Conservation (phyloP, 1,140 invertebrate genomes). For the Theocolax elegans region DNA sequence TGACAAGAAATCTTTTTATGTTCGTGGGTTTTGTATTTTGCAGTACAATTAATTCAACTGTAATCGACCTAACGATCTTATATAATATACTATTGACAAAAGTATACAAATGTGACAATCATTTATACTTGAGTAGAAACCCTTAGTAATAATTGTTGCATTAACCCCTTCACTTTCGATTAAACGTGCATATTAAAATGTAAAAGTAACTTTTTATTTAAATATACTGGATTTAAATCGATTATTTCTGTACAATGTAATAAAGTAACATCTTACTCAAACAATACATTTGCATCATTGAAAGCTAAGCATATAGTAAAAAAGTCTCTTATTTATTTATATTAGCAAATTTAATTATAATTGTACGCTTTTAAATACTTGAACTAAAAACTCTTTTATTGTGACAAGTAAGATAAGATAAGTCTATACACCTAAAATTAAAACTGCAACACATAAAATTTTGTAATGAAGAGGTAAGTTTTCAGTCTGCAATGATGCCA, state of each 20-base stretch:
- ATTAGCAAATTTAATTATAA: too few species aligned
- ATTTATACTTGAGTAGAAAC: slow-evolving; percentile 16
- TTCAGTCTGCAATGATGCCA: slow-evolving; percentile 22
- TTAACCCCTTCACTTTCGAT: slow-evolving; percentile 28
- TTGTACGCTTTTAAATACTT: too few species aligned
- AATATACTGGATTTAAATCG: slow-evolving; percentile 27
- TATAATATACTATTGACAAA: slow-evolving; percentile 46
- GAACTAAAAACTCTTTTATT: too few species aligned
- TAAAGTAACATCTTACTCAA: slow-evolving; percentile 5
- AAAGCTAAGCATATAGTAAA: too few species aligned
- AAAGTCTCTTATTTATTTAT: too few species aligned
- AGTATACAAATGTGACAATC: slow-evolving; percentile 28
- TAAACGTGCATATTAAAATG: not conserved
- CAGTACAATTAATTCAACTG: slow-evolving; percentile 44
- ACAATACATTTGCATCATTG: too few species aligned
- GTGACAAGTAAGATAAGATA: too few species aligned
- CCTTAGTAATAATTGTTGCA: slow-evolving; percentile 13
- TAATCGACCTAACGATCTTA: slow-evolving; percentile 44
- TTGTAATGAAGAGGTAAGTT: too few species aligned
- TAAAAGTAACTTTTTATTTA: slow-evolving; percentile 9
- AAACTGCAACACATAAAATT: too few species aligned
- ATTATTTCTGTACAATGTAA: slow-evolving; percentile 26
- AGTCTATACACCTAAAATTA: too few species aligned
- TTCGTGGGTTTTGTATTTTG: slow-evolving; percentile 41
- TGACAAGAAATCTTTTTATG: slow-evolving; percentile 40